Percentiles rank a stretch among this genome's conserved stretches.
Conservation (phyloP, 35 echinoderm and acorn worm genomes). For the Holothuria glaberrima region DNA sequence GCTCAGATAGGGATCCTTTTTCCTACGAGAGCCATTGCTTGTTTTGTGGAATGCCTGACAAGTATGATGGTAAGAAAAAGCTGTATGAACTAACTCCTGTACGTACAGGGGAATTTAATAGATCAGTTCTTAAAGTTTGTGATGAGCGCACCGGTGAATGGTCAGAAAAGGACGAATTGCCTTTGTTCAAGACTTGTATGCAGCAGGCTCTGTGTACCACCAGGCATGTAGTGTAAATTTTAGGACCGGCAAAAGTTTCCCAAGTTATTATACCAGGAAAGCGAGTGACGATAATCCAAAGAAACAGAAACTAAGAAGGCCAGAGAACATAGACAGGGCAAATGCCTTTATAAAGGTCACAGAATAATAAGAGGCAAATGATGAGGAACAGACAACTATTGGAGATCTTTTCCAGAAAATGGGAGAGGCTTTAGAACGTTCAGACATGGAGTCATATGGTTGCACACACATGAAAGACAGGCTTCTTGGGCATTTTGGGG, state of each 20-base stretch:
- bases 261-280: not conserved
- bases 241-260: not conserved
- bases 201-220: too few species aligned
- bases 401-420: constrained; percentile 36
- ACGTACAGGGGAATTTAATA: too few species aligned
- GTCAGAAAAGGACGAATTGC: not conserved
- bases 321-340: not conserved
- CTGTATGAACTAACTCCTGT: too few species aligned
- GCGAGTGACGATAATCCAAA: not conserved
- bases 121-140: too few species aligned
- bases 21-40: too few species aligned
- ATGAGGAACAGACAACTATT: constrained; percentile 53
- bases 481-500: constrained; percentile 25
- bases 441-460: constrained; percentile 40
- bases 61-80: too few species aligned
- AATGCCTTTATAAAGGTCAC: not conserved
- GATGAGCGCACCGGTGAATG: too few species aligned
- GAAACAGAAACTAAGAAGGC: not conserved
- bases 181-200: not conserved
- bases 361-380: constrained; percentile 16
- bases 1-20: too few species aligned
- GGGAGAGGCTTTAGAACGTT: not conserved
- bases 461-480: constrained; percentile 56
- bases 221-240: too few species aligned
- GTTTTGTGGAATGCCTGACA: too few species aligned